Evolutionary conservation across 2,113 vertebrate genomes (phyloP).

Genomic region (Spea multiplicata): DNA sequence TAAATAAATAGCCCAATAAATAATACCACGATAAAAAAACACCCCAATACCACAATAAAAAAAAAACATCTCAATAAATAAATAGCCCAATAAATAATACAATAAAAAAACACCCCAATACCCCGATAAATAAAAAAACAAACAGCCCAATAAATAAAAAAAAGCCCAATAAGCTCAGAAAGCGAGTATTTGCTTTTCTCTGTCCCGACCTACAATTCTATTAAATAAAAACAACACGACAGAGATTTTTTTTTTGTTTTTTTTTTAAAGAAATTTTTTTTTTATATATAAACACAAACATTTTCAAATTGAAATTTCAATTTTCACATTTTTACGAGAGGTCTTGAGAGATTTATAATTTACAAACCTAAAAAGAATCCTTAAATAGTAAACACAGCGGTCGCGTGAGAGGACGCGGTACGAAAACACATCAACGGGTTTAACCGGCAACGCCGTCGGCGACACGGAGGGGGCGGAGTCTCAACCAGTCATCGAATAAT

Average conservation of each 20-base stretch:
- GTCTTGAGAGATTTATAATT: conserved; percentile 46
- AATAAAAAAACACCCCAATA: too few relatives aligned
- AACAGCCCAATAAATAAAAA: too few relatives aligned
- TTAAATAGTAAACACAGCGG: conserved; percentile 34
- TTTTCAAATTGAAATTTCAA: conserved; percentile 2
- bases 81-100: too few relatives aligned
- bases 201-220: too few relatives aligned
- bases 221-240: too few relatives aligned
- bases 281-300: conserved; percentile 3
- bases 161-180: too few relatives aligned
- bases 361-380: conserved; percentile 39
- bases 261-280: conserved; percentile 1
- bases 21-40: too few relatives aligned
- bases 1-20: too few relatives aligned
- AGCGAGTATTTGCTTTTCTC: too few relatives aligned
- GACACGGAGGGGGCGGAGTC: conserved; percentile 38
- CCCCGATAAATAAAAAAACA: too few relatives aligned
- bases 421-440: not conserved
- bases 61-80: too few relatives aligned
- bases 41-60: too few relatives aligned
- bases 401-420: conserved; percentile 50
- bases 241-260: not conserved
- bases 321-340: conserved; percentile 37
- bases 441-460: conserved; percentile 38
- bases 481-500: not conserved